Evolutionary conservation across 2,797 vertebrate genomes (phyloP).

Genomic region (Alectoris magna): DNA sequence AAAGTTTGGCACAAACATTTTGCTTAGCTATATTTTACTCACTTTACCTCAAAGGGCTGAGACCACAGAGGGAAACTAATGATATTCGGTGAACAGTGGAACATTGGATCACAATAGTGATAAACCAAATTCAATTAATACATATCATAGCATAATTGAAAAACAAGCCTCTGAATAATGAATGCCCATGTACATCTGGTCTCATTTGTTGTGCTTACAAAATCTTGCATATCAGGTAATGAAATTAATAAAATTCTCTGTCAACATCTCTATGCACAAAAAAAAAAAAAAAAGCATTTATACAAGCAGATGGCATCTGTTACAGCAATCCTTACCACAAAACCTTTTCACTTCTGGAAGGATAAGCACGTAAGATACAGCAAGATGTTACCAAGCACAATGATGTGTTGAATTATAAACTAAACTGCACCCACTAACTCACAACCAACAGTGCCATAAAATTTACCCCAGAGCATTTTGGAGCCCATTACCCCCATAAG

Average conservation of each 20-base stretch:
- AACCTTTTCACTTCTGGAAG: not conserved
- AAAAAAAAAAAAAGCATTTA: not conserved
- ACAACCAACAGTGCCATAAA: constrained; percentile 25
- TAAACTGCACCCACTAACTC: not conserved
- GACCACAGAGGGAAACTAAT: not conserved
- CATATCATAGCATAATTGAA: constrained; percentile 12
- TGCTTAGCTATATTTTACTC: not conserved
- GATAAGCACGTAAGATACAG: constrained; percentile 19
- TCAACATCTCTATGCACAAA: not conserved
- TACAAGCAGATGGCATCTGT: constrained; percentile 34
- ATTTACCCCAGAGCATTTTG: constrained; percentile 16
- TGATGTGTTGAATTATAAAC: constrained; percentile 29
- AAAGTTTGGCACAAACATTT: not conserved
- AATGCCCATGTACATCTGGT: not conserved
- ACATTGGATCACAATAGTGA: not conserved
- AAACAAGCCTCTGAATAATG: constrained; percentile 33
- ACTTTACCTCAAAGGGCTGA: fast-evolving
- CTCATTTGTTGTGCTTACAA: constrained; percentile 19
- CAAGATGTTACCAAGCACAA: not conserved
- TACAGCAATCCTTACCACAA: constrained; percentile 21
- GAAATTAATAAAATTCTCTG: constrained; percentile 1
- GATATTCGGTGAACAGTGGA: not conserved
- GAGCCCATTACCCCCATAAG: constrained; percentile 28
- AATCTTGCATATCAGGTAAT: not conserved
- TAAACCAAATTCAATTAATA: constrained; percentile 26